phyloP scores from a whole-genome alignment of 1,140 invertebrate genomes.

The Bicyclus anynana region DNA sequence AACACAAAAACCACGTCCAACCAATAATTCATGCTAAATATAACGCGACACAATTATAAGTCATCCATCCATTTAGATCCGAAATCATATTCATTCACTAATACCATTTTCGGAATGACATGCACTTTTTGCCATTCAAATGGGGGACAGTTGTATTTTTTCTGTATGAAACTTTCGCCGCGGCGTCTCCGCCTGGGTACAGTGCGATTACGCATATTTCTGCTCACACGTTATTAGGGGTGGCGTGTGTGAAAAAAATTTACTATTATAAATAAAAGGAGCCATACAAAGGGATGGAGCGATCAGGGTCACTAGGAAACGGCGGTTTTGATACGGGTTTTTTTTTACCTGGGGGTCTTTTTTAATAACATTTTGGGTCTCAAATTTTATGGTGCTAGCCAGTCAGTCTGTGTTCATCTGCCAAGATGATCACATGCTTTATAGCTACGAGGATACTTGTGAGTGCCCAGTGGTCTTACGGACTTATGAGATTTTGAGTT shows the following conservation, averaged over 20 bases:
- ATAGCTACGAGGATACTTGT: constrained; percentile 38
- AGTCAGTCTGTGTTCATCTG: constrained; percentile 74
- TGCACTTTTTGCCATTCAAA: constrained; percentile 76
- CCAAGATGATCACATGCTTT: constrained; percentile 75
- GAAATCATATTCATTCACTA: constrained; percentile 71
- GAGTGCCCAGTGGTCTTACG: constrained; percentile 58
- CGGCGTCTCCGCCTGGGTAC: constrained; percentile 32
- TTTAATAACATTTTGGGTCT: constrained; percentile 63
- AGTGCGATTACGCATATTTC: constrained; percentile 72
- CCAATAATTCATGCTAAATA: constrained; percentile 75
- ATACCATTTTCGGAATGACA: constrained; percentile 70
- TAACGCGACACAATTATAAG: constrained; percentile 72
- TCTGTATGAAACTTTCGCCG: constrained; percentile 49
- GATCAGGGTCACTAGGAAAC: constrained; percentile 76
- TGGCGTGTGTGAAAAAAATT: constrained; percentile 73
- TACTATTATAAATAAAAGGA: constrained; percentile 75
- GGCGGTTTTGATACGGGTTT: constrained; percentile 73
- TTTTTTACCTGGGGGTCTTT: constrained; percentile 69
- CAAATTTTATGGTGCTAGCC: constrained; percentile 59
- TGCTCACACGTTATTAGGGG: constrained; percentile 71
- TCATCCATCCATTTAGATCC: constrained; percentile 69
- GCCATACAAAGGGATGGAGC: constrained; percentile 68
- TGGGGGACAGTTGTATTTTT: constrained; percentile 69
- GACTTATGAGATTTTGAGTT: constrained; percentile 30
- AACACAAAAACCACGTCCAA: constrained; percentile 58